Evolutionary conservation across 30 jellyfish, hydroid and myxozoan species (phyloP).

Genomic region (Haliclystus octoradiatus): DNA sequence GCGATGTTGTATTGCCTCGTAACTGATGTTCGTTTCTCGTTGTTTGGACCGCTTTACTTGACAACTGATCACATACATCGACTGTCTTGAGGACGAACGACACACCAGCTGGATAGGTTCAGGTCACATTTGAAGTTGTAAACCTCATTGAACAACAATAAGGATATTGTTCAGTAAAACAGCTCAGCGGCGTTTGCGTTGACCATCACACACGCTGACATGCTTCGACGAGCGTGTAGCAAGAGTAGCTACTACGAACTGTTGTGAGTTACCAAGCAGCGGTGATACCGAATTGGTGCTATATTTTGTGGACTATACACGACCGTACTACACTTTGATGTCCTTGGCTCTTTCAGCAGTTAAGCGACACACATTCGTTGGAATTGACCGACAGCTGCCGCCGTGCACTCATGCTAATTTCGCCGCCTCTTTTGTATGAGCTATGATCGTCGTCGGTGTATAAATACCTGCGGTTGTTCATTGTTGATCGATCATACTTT

Average conservation of each 20-base stretch:
- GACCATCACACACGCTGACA: background rate
- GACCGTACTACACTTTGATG: background rate
- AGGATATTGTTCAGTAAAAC: background rate
- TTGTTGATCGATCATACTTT: background rate
- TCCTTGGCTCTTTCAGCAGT: background rate
- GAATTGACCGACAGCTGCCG: background rate
- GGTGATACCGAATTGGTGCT: background rate
- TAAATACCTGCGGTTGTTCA: background rate
- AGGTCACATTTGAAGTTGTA: background rate
- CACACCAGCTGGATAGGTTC: constrained; percentile 1
- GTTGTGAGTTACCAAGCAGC: background rate
- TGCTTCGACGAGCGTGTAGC: background rate
- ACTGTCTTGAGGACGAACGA: background rate
- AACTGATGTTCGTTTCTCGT: too few species aligned
- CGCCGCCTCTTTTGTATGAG: background rate
- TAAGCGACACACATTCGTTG: background rate
- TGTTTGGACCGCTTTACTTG: too few species aligned
- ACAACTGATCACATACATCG: too few species aligned
- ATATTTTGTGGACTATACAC: background rate
- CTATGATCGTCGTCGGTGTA: background rate
- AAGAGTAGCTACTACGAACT: background rate
- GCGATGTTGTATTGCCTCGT: too few species aligned
- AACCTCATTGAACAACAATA: background rate
- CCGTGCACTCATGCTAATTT: background rate
- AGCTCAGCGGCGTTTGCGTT: background rate